Evolutionary conservation across 2,888 invertebrate genomes (phyloP).

Genomic region (Suillia variegata): DNA sequence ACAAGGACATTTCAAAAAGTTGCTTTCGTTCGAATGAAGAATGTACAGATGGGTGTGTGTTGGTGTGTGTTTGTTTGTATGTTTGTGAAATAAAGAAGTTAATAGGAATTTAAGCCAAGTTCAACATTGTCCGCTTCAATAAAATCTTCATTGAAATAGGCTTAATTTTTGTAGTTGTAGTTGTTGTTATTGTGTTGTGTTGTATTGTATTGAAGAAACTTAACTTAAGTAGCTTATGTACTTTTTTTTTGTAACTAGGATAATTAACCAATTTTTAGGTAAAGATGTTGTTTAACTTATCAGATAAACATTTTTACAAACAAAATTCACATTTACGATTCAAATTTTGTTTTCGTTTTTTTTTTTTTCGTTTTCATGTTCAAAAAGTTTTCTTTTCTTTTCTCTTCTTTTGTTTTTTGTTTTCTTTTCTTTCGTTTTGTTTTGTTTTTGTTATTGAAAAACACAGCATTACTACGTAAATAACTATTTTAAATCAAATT

Average conservation of each 20-base stretch:
- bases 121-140: no score
- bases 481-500: slow-evolving; percentile 32
- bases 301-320: slow-evolving; percentile 17
- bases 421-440: slow-evolving; percentile 26
- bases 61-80: no score
- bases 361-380: no score
- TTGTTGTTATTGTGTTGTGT: no score
- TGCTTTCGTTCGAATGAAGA: no score
- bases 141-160: no score
- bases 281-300: slow-evolving; percentile 51
- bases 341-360: slow-evolving; percentile 22
- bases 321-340: no score
- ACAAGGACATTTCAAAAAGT: no score
- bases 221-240: slow-evolving; percentile 18
- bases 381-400: slow-evolving; percentile 22
- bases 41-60: no score
- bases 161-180: no score
- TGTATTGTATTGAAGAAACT: slow-evolving; percentile 11
- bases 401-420: slow-evolving; percentile 27
- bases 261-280: slow-evolving; percentile 56
- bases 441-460: slow-evolving; percentile 55
- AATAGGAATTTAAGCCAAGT: no score
- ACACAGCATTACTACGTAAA: slow-evolving; percentile 60
- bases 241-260: slow-evolving; percentile 27
- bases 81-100: no score